These are phyloP conservation scores for Sigmodon hispidus DNA, from an alignment of 2,113 vertebrate genomes.

Conservation along the genomic window DNA sequence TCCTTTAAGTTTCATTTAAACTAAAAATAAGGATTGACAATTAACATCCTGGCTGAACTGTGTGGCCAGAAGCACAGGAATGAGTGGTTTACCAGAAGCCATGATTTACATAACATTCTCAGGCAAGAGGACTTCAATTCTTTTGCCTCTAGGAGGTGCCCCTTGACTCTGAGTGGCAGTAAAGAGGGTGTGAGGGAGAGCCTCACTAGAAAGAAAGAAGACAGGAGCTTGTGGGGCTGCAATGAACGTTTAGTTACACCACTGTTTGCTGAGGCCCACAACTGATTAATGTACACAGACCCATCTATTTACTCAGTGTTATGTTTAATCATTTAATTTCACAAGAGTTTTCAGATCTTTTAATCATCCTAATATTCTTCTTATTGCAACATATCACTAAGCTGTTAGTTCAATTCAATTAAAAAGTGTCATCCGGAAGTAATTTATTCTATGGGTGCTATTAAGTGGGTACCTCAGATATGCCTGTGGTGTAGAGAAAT, in stretches of 20 bases:
- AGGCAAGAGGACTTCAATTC: background rate
- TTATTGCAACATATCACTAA: conserved; percentile 81
- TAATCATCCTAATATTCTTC: conserved; percentile 83
- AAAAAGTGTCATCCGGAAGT: conserved; percentile 79
- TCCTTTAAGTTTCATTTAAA: background rate
- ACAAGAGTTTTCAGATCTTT: conserved; percentile 79
- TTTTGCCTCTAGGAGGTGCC: background rate
- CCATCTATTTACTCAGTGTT: conserved; percentile 60
- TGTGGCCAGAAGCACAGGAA: background rate
- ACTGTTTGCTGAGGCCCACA: background rate
- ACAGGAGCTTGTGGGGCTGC: background rate
- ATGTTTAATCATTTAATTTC: conserved; percentile 75
- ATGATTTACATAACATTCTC: background rate
- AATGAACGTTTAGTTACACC: conserved; percentile 15
- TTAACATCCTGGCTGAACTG: background rate
- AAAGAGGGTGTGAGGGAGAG: background rate
- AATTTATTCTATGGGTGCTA: conserved; percentile 76
- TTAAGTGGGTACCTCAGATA: conserved; percentile 73
- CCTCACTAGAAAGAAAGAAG: background rate
- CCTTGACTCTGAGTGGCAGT: background rate
- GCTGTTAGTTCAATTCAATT: conserved; percentile 84
- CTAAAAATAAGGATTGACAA: conserved; percentile 10
- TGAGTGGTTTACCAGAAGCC: background rate
- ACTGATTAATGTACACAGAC: conserved; percentile 52
- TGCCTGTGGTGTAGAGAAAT: conserved; percentile 65